phyloP scores from a whole-genome alignment of 2,113 vertebrate genomes.

The Nyctibius bracteatus region DNA sequence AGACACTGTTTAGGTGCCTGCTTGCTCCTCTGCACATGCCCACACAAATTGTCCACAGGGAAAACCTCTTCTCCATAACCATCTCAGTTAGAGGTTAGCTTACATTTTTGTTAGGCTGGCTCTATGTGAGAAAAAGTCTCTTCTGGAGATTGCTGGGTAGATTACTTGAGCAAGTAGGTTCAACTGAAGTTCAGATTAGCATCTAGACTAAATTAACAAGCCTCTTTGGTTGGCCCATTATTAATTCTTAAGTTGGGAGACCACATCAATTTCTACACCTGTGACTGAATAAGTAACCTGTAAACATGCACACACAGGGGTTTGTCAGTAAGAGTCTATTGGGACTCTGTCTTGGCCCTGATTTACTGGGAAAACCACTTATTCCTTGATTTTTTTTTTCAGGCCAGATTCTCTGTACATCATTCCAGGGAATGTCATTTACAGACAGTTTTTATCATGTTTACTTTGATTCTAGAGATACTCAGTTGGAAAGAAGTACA shows the following conservation, averaged over 20 bases:
- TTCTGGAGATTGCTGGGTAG: neutral
- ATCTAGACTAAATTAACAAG: slow-evolving; percentile 15
- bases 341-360: neutral
- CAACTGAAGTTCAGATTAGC: slow-evolving; percentile 31
- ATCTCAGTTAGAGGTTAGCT: neutral
- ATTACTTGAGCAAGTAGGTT: neutral
- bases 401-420: neutral
- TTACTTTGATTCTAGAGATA: neutral
- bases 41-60: neutral
- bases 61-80: neutral
- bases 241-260: neutral
- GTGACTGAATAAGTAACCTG: neutral
- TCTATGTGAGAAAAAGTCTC: neutral
- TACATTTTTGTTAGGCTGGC: slow-evolving; percentile 5
- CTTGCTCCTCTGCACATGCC: neutral
- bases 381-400: neutral
- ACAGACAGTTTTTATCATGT: neutral
- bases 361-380: neutral
- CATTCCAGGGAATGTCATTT: neutral
- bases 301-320: neutral
- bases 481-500: neutral
- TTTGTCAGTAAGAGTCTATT: neutral
- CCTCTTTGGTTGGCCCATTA: neutral
- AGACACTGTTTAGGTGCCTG: neutral
- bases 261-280: slow-evolving; percentile 5